Evolutionary conservation across 2,888 invertebrate species (phyloP), one percentile per base, ranked within the genome.

Genomic region (Villa cingulata): DNA sequence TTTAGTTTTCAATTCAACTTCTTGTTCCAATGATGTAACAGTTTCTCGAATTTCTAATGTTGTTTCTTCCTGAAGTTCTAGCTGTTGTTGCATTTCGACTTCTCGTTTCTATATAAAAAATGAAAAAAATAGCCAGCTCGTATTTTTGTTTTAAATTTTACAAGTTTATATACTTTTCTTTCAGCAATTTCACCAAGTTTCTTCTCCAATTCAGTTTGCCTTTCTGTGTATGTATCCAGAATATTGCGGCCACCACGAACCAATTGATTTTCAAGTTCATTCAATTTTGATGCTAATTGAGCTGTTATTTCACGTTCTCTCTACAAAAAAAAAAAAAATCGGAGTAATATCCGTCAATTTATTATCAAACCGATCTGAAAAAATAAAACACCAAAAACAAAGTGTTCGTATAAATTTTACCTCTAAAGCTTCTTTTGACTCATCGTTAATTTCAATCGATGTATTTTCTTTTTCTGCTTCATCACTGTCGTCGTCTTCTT

Each of bases 1-100:
- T 59, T 86, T 87, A 20, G 94, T 88, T 69, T 97, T 98, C 48
- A 90, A 82, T 63, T 98, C 97, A 2, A 97, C 94, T 70, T 97
- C 96, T 65, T 95, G 95, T 63, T 95, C 92, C 48, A 98, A 72
- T 44, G 85, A 88, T 10, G 87, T 80, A 62, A 89, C 96, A 0
- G 92, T 95, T 61, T 86, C 89, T 48, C 86, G 83, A 47, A 97
- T 81, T 61, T 89, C 94, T 43, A 86, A 74, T 15, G 92, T 87
- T 16, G 86, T 88, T 64, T 96, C 89, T 64, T 98, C 96, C 65
- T 96, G 89, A 58, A 87, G 74, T 61, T 97, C 95, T 45, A 98
- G 74, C 62, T 85, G 82, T 68, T 95, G 92, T 62, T 89, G 85
- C 80, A 97, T 94, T 71, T 96, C 95, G 46, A 95, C 72, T 72